phyloP scores from a whole-genome alignment of 2,797 vertebrate genomes.

The Silurus aristotelis region DNA sequence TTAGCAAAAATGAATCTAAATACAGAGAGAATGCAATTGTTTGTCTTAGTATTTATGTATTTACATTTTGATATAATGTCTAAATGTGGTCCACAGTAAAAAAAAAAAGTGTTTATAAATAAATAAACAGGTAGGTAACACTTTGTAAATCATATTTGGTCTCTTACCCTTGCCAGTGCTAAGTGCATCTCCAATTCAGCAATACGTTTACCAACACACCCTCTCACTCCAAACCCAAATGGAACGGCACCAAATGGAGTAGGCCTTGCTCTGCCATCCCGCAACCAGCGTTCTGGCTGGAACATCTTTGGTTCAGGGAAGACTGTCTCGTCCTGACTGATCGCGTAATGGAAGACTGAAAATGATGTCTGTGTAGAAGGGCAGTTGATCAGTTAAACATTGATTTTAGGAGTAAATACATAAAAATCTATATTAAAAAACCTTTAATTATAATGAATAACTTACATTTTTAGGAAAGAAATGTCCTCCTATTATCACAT shows the following conservation, averaged over 20 bases:
- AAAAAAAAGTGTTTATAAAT: no score
- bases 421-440: not conserved
- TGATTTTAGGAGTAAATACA: not conserved
- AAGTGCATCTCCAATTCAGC: conserved; percentile 80
- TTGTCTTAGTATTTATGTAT: not conserved
- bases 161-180: conserved; percentile 67
- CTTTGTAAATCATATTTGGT: not conserved
- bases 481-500: conserved; percentile 69
- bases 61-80: not conserved
- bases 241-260: conserved; percentile 74
- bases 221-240: conserved; percentile 77
- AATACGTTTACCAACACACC: conserved; percentile 76
- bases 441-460: not conserved
- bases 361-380: conserved; percentile 68
- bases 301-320: conserved; percentile 72
- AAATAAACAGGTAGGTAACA: not conserved
- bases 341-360: conserved; percentile 70
- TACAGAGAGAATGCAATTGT: not conserved
- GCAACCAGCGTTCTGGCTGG: conserved; percentile 75
- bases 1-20: not conserved
- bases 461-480: conserved; percentile 72
- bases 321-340: conserved; percentile 68
- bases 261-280: conserved; percentile 63
- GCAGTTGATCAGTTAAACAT: not conserved
- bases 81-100: not conserved